phyloP scores from a whole-genome alignment of 2,888 invertebrate genomes.

The Eupithecia dodoneata region DNA sequence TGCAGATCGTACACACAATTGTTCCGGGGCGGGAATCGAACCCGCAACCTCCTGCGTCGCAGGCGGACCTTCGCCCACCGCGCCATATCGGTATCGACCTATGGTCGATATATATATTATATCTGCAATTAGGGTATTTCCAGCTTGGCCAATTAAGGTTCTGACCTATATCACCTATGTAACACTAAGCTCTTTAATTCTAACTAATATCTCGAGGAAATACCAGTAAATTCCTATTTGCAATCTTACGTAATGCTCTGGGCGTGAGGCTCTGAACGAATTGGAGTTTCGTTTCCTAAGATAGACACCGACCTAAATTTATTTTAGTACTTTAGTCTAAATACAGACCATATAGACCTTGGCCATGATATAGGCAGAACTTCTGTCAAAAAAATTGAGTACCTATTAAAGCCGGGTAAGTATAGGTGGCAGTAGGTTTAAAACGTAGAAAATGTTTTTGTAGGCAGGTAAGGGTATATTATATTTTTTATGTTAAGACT shows the following conservation, averaged over 20 bases:
- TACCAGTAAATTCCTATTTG: neutral
- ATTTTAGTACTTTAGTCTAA: neutral
- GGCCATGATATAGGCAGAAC: neutral
- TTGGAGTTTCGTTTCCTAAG: neutral
- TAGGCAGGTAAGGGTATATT: too few species aligned
- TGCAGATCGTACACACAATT: too few species aligned
- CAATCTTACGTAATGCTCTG: neutral
- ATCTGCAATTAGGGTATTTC: neutral
- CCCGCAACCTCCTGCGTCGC: too few species aligned
- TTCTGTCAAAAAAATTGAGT: neutral
- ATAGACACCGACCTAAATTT: neutral
- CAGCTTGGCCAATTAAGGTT: neutral
- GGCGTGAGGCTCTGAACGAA: neutral
- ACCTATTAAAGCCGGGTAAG: neutral
- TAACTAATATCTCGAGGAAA: neutral
- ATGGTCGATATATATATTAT: too few species aligned
- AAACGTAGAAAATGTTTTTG: too few species aligned
- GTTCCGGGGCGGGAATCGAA: too few species aligned
- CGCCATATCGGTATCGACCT: too few species aligned
- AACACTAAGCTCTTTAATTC: neutral
- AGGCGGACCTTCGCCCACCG: too few species aligned
- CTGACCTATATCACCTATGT: conserved; percentile 2
- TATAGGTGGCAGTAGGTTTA: neutral
- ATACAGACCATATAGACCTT: neutral
- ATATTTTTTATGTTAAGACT: too few species aligned